These are phyloP conservation scores for Butorides virescens DNA, from an alignment of 2,113 vertebrate genomes.

Conservation along the genomic window DNA sequence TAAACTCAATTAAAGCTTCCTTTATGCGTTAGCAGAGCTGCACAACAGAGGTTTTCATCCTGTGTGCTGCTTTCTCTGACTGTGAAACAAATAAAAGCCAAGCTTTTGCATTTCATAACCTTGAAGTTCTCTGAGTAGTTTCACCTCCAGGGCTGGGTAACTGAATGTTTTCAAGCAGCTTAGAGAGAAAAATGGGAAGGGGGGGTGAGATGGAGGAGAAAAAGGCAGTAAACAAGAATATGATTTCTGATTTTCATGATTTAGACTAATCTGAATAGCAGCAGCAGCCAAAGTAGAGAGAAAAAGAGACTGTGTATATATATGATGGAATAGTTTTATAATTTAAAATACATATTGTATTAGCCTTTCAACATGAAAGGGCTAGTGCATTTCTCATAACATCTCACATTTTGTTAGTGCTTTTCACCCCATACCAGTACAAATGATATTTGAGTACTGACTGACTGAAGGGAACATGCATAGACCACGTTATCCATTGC, in stretches of 20 bases:
- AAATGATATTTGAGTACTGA: not conserved
- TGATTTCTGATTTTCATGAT: slow-evolving; percentile 3
- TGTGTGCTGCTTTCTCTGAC: slow-evolving; percentile 47
- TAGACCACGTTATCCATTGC: not conserved
- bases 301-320: not conserved
- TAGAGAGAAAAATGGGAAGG: not conserved
- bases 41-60: slow-evolving; percentile 49
- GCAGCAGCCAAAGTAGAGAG: not conserved
- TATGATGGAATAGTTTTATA: not conserved
- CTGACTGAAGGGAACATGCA: not conserved
- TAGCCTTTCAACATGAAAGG: not conserved
- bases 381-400: not conserved
- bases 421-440: not conserved
- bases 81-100: slow-evolving; percentile 70
- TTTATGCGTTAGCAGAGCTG: slow-evolving; percentile 46
- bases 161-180: slow-evolving; percentile 60
- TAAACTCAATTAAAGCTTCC: slow-evolving; percentile 40
- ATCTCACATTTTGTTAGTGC: not conserved
- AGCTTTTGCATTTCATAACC: slow-evolving; percentile 73
- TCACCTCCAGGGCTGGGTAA: slow-evolving; percentile 70
- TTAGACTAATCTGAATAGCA: slow-evolving; percentile 9
- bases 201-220: not conserved
- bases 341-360: not conserved
- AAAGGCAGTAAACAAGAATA: slow-evolving; percentile 36
- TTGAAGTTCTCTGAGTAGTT: slow-evolving; percentile 70